Conservation (phyloP, 2,888 invertebrate species). For the Boloria selene region DNA sequence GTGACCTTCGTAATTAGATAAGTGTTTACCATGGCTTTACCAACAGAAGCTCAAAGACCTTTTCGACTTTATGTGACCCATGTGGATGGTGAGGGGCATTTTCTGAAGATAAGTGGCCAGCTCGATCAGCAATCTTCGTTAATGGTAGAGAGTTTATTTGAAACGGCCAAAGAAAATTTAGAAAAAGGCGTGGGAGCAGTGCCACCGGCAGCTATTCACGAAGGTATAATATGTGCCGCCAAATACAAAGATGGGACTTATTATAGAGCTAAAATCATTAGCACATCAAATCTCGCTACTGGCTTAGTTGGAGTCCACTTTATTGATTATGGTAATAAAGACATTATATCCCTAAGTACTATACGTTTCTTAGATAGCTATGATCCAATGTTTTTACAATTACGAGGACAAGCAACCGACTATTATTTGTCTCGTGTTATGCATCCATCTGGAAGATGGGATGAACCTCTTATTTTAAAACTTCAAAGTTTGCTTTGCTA, state of each 20-base stretch:
- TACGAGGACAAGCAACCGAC: slow-evolving; percentile 83
- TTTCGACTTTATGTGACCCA: slow-evolving; percentile 83
- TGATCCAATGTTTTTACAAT: slow-evolving; percentile 70
- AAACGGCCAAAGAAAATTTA: slow-evolving; percentile 63
- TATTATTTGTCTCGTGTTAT: slow-evolving; percentile 83
- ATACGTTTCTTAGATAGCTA: slow-evolving; percentile 82
- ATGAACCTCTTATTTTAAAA: slow-evolving; percentile 66
- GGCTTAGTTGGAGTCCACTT: slow-evolving; percentile 85
- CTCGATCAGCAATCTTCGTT: slow-evolving; percentile 81
- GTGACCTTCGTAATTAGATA: slow-evolving; percentile 28
- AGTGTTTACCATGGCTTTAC: slow-evolving; percentile 59
- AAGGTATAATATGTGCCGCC: slow-evolving; percentile 84
- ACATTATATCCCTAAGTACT: slow-evolving; percentile 81
- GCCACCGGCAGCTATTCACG: slow-evolving; percentile 73
- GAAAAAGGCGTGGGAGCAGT: slow-evolving; percentile 74
- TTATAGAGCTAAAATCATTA: slow-evolving; percentile 84
- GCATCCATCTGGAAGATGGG: slow-evolving; percentile 80
- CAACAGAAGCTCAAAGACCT: slow-evolving; percentile 60
- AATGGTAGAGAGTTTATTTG: slow-evolving; percentile 80
- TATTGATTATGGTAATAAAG: slow-evolving; percentile 86
- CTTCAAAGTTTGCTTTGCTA: slow-evolving; percentile 71
- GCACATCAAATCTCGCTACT: slow-evolving; percentile 67
- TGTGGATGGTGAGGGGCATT: slow-evolving; percentile 86
- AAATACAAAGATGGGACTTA: slow-evolving; percentile 86
- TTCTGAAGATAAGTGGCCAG: slow-evolving; percentile 88